phyloP scores from a whole-genome alignment of 2,113 vertebrate species.

The human (Homo sapiens) region GRCh38 chr15:60860001-60860500 shows the following conservation, averaged over 20 bases:
- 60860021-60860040: neutral
- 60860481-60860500: neutral
- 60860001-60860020: slow-evolving; percentile 34
- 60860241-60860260: neutral
- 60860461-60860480: neutral
- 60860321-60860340: slow-evolving; percentile 68
- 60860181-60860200: slow-evolving; percentile 43
- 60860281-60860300: slow-evolving; percentile 53
- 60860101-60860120: slow-evolving; percentile 36
- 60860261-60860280: neutral
- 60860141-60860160: slow-evolving; percentile 29
- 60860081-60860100: slow-evolving; percentile 38
- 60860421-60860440: neutral
- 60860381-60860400: slow-evolving; percentile 3
- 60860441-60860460: neutral
- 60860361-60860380: slow-evolving; percentile 61
- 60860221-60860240: slow-evolving; percentile 49
- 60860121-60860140: slow-evolving; percentile 7
- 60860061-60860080: slow-evolving; percentile 50
- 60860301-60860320: slow-evolving; percentile 33
- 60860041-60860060: neutral
- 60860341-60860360: slow-evolving; percentile 48
- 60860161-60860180: slow-evolving; percentile 49
- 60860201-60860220: slow-evolving; percentile 60
- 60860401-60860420: slow-evolving; percentile 45